Conservation (phyloP, 23 tunicate species). For the Trididemnum nubilum region DNA sequence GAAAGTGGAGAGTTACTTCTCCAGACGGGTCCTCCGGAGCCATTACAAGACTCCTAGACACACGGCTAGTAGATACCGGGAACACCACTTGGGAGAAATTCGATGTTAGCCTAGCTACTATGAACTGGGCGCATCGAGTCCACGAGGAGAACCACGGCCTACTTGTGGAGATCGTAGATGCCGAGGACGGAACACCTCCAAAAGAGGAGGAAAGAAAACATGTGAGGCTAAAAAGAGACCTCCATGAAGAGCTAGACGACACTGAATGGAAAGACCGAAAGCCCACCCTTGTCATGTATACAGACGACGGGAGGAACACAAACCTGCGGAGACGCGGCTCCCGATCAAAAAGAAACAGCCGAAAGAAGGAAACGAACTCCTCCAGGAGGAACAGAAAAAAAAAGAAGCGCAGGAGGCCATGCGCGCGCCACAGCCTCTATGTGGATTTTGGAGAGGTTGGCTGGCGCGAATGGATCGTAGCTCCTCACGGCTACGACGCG, state of each 20-base stretch:
- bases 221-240: slow-evolving; percentile 67
- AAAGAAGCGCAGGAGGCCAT: slow-evolving; percentile 33
- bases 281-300: slow-evolving; percentile 73
- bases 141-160: slow-evolving; percentile 71
- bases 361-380: slow-evolving; percentile 28
- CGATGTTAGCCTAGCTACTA: slow-evolving; percentile 59
- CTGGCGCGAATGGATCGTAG: slow-evolving; percentile 93
- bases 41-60: slow-evolving; percentile 68
- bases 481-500: slow-evolving; percentile 96
- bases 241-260: slow-evolving; percentile 35
- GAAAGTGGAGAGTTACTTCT: neutral
- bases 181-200: slow-evolving; percentile 31
- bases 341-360: slow-evolving; percentile 34
- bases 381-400: slow-evolving; percentile 45
- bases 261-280: slow-evolving; percentile 66
- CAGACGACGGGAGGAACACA: slow-evolving; percentile 79
- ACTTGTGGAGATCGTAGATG: slow-evolving; percentile 63
- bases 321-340: slow-evolving; percentile 32
- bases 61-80: slow-evolving; percentile 61
- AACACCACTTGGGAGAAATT: slow-evolving; percentile 93
- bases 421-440: slow-evolving; percentile 75
- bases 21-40: slow-evolving; percentile 6
- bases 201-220: slow-evolving; percentile 43
- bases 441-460: slow-evolving; percentile 82
- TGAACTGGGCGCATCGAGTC: slow-evolving; percentile 40